A percentile compares a stretch with the other conserved stretches of the same genome.
These are phyloP conservation scores for Nothoprocta pentlandii DNA, from an alignment of 2,113 vertebrate genomes.

Conservation along the genomic window DNA sequence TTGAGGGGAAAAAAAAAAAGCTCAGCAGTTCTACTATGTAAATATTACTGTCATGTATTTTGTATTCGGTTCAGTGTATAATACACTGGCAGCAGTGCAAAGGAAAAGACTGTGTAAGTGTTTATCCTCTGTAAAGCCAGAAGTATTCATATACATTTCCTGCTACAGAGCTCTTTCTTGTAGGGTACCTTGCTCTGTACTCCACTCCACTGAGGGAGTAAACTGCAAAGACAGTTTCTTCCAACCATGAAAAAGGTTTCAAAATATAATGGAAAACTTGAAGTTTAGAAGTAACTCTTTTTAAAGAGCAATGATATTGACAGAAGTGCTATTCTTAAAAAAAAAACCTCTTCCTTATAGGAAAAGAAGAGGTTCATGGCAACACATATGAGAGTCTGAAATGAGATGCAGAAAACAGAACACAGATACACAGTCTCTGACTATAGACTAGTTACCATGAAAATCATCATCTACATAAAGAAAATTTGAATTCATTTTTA, in stretches of 20 bases:
- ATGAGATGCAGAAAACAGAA: neutral
- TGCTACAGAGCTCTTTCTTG: neutral
- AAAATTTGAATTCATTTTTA: neutral
- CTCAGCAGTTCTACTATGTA: neutral
- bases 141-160: neutral
- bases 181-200: neutral
- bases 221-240: neutral
- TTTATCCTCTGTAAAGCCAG: neutral
- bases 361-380: neutral
- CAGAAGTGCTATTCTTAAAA: neutral
- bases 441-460: neutral
- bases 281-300: neutral
- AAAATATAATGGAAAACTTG: neutral
- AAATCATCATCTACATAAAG: neutral
- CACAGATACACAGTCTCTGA: neutral
- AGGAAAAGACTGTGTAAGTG: neutral
- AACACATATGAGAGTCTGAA: neutral
- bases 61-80: neutral
- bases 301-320: neutral
- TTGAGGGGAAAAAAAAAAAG: neutral
- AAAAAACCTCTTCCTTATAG: neutral
- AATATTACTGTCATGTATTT: fast-evolving
- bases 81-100: neutral
- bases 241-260: neutral
- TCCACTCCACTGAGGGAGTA: neutral